Evolutionary conservation across 1,140 invertebrate genomes (phyloP).

Genomic region (Zaprionus africanus): DNA sequence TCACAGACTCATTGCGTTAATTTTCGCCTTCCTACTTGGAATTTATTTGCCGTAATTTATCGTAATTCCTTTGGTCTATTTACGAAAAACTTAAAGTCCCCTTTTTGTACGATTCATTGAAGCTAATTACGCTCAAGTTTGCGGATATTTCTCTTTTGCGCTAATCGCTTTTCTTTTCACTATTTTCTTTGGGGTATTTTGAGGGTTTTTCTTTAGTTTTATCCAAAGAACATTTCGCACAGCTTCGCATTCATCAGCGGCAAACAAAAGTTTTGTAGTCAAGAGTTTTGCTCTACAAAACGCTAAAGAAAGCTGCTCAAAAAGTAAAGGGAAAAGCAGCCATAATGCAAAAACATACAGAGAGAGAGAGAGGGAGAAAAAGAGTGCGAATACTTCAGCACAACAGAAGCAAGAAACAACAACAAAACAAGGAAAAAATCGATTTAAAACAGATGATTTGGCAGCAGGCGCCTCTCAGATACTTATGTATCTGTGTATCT

Average conservation of each 20-base stretch:
- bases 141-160: not conserved
- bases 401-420: constrained; percentile 22
- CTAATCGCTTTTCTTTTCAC: constrained; percentile 21
- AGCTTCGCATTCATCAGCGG: constrained; percentile 35
- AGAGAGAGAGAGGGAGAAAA: not conserved
- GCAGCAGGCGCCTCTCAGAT: constrained; percentile 52
- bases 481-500: constrained; percentile 60
- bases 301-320: not conserved
- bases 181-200: not conserved
- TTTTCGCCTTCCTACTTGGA: not conserved
- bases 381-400: not conserved
- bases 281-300: constrained; percentile 11
- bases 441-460: constrained; percentile 83
- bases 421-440: constrained; percentile 64
- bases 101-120: constrained; percentile 26
- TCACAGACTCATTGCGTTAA: too few species aligned
- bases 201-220: constrained; percentile 31
- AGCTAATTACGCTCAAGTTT: constrained; percentile 29
- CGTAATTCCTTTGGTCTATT: not conserved
- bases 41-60: constrained; percentile 8
- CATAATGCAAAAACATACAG: constrained; percentile 14
- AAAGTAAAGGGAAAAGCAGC: constrained; percentile 20
- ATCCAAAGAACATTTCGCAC: constrained; percentile 2
- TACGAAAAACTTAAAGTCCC: not conserved
- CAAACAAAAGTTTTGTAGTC: constrained; percentile 40